These are phyloP conservation scores for Bovichtus variegatus DNA, from an alignment of 2,797 vertebrate genomes.

Conservation along the genomic window DNA sequence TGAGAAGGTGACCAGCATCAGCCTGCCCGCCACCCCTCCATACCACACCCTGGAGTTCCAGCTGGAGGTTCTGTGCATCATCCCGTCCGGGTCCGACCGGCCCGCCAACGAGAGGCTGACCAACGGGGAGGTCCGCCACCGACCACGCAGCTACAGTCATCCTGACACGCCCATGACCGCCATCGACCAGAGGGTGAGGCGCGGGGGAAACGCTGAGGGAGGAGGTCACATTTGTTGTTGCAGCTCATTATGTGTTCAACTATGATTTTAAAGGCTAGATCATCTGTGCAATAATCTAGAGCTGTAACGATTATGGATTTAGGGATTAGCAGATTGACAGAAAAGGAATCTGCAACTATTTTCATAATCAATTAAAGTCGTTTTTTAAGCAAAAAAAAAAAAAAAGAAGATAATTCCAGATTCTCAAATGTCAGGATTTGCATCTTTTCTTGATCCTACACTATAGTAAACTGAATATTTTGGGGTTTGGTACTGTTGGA, in stretches of 20 bases:
- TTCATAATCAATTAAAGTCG: too few relatives aligned
- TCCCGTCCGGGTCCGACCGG: slow-evolving; percentile 85
- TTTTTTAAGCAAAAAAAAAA: background rate
- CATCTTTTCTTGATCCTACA: background rate
- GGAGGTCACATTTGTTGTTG: background rate
- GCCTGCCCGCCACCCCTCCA: slow-evolving; percentile 89
- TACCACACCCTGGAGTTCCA: slow-evolving; percentile 96
- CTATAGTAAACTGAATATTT: background rate
- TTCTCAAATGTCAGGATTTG: background rate
- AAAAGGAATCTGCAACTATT: too few relatives aligned
- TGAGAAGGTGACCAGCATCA: slow-evolving; percentile 95
- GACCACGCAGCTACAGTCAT: slow-evolving; percentile 86
- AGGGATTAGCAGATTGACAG: background rate
- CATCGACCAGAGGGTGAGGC: slow-evolving; percentile 92
- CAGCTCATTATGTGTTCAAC: background rate
- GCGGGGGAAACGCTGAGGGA: background rate
- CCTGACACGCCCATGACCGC: slow-evolving; percentile 87
- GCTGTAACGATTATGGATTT: background rate
- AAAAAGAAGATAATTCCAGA: background rate
- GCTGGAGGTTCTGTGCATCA: slow-evolving; percentile 92
- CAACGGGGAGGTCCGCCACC: slow-evolving; percentile 87
- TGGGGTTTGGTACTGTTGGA: background rate
- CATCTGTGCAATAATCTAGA: background rate
- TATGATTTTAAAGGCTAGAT: background rate
- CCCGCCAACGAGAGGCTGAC: slow-evolving; percentile 82